Conservation (phyloP, 2,888 invertebrate genomes). For the Seira sanloemensis region DNA sequence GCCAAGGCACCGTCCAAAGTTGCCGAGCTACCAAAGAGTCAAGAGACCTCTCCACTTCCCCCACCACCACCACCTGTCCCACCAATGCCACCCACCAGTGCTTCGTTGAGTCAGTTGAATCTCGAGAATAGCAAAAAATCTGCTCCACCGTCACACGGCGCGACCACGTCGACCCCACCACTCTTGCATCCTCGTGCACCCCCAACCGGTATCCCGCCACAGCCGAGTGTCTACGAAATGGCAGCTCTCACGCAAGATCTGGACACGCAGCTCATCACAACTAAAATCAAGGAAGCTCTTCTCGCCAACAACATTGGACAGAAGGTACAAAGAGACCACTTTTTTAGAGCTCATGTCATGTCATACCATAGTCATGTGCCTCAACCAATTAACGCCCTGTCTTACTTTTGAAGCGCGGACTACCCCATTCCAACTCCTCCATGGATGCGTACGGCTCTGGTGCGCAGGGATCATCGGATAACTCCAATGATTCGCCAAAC, state of each 20-base stretch:
- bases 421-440: constrained; percentile 70
- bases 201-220: constrained; percentile 75
- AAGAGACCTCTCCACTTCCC: constrained; percentile 77
- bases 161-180: constrained; percentile 66
- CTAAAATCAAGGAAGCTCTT: constrained; percentile 96
- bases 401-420: constrained; percentile 81
- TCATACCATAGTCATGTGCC: too few species aligned
- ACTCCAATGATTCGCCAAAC: constrained; percentile 73
- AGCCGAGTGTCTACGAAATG: constrained; percentile 98
- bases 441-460: constrained; percentile 73
- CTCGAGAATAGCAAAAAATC: constrained; percentile 64
- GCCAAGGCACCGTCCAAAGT: constrained; percentile 73
- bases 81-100: constrained; percentile 79
- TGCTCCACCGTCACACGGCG: constrained; percentile 64
- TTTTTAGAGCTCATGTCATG: background rate
- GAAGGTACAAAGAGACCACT: constrained; percentile 80
- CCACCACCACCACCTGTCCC: constrained; percentile 79
- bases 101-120: constrained; percentile 43
- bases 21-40: constrained; percentile 71
- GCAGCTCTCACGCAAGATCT: constrained; percentile 96
- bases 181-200: constrained; percentile 63
- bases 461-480: constrained; percentile 73
- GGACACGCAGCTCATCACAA: constrained; percentile 96
- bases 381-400: too few species aligned
- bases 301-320: constrained; percentile 98